Evolutionary conservation across 2,888 invertebrate genomes (phyloP).

Genomic region (Eupithecia centaureata): DNA sequence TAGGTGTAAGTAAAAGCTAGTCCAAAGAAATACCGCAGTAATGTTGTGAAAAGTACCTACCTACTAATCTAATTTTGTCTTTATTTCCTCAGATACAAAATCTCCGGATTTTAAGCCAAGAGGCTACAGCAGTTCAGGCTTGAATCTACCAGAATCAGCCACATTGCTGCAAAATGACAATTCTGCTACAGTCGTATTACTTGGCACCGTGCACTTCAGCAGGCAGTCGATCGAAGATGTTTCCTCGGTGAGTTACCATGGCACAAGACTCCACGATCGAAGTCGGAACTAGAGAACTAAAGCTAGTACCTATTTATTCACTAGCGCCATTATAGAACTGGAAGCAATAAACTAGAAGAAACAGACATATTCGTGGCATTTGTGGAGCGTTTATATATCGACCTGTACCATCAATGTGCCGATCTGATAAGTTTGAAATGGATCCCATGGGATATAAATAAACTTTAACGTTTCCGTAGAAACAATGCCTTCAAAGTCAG

Average conservation of each 20-base stretch:
- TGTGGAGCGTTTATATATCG: neutral
- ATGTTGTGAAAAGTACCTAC: neutral
- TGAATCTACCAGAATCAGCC: slow-evolving; percentile 63
- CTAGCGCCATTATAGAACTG: neutral
- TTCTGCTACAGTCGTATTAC: slow-evolving; percentile 67
- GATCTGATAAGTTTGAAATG: too few relatives aligned
- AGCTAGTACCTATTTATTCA: too few relatives aligned
- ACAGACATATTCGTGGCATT: too few relatives aligned
- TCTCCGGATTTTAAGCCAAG: slow-evolving; percentile 18
- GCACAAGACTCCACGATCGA: neutral
- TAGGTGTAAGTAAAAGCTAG: neutral
- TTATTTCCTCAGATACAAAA: neutral
- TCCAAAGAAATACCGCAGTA: neutral
- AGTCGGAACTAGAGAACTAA: neutral
- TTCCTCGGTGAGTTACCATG: slow-evolving; percentile 55
- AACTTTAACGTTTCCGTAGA: too few relatives aligned
- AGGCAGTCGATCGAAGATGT: slow-evolving; percentile 78
- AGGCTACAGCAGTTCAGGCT: slow-evolving; percentile 24
- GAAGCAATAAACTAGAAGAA: too few relatives aligned
- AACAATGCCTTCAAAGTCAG: too few relatives aligned
- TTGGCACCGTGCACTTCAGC: slow-evolving; percentile 79
- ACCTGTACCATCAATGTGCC: too few relatives aligned
- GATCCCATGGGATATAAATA: too few relatives aligned
- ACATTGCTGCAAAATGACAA: slow-evolving; percentile 66
- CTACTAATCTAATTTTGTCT: neutral